Conservation (phyloP, 2,113 vertebrate genomes). For the Python bivittatus region DNA sequence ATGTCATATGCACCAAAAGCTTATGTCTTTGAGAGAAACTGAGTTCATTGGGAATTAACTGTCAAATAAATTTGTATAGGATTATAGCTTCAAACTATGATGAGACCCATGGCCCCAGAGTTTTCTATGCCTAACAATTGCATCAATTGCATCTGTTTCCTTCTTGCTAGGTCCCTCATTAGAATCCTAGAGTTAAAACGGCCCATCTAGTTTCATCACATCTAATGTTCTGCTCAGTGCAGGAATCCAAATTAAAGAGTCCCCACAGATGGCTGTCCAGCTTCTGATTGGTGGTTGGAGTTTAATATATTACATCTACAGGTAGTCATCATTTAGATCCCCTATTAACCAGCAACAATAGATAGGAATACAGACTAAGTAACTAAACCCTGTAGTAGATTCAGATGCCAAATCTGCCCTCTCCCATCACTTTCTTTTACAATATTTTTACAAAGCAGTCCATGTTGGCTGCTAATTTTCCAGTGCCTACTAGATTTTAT, state of each 20-base stretch:
- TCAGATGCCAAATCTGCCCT: background rate
- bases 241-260: background rate
- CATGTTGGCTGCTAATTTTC: background rate
- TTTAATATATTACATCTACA: background rate
- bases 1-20: background rate
- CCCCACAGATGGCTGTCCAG: background rate
- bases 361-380: background rate
- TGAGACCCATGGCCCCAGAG: background rate
- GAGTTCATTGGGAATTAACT: background rate
- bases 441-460: background rate
- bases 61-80: background rate
- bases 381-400: background rate
- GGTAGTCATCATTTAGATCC: background rate
- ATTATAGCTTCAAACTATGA: background rate
- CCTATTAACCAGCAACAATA: background rate
- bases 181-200: background rate
- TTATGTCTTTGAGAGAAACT: background rate
- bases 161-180: background rate
- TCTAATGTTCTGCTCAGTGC: background rate
- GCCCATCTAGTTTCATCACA: background rate
- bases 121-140: background rate
- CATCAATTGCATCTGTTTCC: background rate
- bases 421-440: background rate
- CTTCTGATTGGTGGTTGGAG: background rate
- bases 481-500: background rate